Evolutionary conservation across 2,888 invertebrate species (phyloP).

Genomic region (Macropis europaea): DNA sequence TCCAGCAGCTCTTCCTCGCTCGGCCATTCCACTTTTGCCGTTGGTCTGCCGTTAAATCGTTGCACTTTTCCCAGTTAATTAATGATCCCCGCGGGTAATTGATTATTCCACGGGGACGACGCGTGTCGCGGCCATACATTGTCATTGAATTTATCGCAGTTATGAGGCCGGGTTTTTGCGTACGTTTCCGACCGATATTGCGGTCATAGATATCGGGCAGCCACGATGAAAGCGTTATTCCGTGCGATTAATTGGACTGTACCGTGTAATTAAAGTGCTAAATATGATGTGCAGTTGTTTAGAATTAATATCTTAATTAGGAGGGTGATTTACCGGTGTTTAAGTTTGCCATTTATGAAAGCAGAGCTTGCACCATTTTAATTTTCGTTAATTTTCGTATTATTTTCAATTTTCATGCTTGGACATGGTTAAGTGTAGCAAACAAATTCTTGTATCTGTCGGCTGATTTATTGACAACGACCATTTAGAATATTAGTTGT

Average conservation of each 20-base stretch:
- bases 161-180: conserved; percentile 44
- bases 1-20: background rate
- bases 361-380: too few relatives aligned
- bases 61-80: conserved; percentile 56
- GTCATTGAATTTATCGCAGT: conserved; percentile 51
- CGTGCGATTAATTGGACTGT: background rate
- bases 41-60: conserved; percentile 36
- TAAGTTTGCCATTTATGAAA: too few relatives aligned
- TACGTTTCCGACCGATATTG: conserved; percentile 29
- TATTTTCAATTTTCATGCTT: too few relatives aligned
- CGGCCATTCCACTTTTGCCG: background rate
- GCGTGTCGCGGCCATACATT: conserved; percentile 35
- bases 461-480: too few relatives aligned
- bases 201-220: conserved; percentile 17
- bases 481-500: too few relatives aligned
- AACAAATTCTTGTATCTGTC: too few relatives aligned
- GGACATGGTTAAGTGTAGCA: too few relatives aligned
- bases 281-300: too few relatives aligned
- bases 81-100: conserved; percentile 53
- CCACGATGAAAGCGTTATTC: background rate
- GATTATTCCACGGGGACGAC: conserved; percentile 50
- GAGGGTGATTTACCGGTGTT: too few relatives aligned
- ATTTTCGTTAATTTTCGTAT: too few relatives aligned
- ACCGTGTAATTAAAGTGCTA: too few relatives aligned
- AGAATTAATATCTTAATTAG: too few relatives aligned